Percentiles rank a stretch among this genome's conserved stretches.
These are phyloP conservation scores for Microcebus murinus DNA, from an alignment of 2,113 vertebrate species.

Conservation along the genomic window DNA sequence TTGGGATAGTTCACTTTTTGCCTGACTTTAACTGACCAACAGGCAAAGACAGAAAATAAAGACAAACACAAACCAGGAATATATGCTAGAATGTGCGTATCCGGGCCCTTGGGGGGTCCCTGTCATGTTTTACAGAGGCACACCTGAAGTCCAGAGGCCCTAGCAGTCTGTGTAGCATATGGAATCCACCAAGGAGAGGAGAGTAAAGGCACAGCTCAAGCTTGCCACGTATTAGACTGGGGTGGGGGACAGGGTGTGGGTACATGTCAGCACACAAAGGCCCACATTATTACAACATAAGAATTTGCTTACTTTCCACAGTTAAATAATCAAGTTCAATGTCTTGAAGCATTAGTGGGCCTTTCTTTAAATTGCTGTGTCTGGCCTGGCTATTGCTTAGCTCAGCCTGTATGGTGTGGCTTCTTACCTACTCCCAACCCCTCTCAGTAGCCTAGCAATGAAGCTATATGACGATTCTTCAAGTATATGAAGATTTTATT, in stretches of 20 bases:
- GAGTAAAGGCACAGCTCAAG: not conserved
- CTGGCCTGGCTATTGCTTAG: not conserved
- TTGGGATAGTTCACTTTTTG: too few relatives aligned
- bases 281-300: not conserved
- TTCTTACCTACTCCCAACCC: not conserved
- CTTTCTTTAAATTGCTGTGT: not conserved
- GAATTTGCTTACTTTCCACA: not conserved
- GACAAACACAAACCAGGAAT: not conserved
- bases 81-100: not conserved
- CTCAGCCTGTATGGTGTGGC: not conserved
- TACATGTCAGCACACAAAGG: not conserved
- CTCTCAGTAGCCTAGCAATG: not conserved
- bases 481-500: not conserved
- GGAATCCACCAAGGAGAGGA: not conserved
- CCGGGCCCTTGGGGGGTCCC: not conserved
- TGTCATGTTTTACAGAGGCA: not conserved
- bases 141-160: not conserved
- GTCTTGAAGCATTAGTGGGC: not conserved
- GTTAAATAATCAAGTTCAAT: not conserved
- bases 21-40: not conserved
- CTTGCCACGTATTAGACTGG: not conserved
- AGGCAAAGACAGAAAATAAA: not conserved
- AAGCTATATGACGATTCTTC: not conserved
- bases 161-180: not conserved
- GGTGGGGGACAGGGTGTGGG: accelerated